Evolutionary conservation across 1,140 invertebrate species (phyloP).

Genomic region (Neotoxoptera formosana): DNA sequence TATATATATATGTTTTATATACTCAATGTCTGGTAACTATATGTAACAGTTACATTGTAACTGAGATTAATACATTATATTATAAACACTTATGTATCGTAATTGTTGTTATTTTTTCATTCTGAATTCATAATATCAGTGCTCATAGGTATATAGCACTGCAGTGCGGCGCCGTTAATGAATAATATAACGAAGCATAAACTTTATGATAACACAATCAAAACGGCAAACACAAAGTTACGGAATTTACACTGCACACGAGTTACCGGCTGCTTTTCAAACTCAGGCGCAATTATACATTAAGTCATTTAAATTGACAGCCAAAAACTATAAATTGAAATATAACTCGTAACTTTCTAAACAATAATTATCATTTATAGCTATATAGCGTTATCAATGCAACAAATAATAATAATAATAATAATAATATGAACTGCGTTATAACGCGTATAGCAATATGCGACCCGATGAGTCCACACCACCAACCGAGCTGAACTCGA

Average conservation of each 20-base stretch:
- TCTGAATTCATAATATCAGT: not conserved
- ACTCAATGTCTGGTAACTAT: not conserved
- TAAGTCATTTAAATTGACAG: constrained; percentile 48
- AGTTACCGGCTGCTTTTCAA: constrained; percentile 10
- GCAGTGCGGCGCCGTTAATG: not conserved
- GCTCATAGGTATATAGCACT: not conserved
- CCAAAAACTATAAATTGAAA: constrained; percentile 39
- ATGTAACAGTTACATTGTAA: too few relatives aligned
- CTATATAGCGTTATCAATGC: constrained; percentile 13
- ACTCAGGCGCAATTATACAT: not conserved
- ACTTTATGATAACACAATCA: constrained; percentile 28
- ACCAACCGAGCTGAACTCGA: not conserved
- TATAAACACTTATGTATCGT: not conserved
- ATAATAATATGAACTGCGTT: not conserved
- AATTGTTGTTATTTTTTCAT: not conserved
- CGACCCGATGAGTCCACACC: not conserved
- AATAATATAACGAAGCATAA: constrained; percentile 26
- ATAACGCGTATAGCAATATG: not conserved
- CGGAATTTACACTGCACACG: not conserved
- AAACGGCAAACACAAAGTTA: constrained; percentile 11
- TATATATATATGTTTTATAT: not conserved
- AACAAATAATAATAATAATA: constrained; percentile 29
- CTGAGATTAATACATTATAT: not conserved
- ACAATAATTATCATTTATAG: constrained; percentile 45
- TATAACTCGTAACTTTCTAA: constrained; percentile 34